Conservation (phyloP, 2,113 vertebrate species). For the Collichthys lucidus region DNA sequence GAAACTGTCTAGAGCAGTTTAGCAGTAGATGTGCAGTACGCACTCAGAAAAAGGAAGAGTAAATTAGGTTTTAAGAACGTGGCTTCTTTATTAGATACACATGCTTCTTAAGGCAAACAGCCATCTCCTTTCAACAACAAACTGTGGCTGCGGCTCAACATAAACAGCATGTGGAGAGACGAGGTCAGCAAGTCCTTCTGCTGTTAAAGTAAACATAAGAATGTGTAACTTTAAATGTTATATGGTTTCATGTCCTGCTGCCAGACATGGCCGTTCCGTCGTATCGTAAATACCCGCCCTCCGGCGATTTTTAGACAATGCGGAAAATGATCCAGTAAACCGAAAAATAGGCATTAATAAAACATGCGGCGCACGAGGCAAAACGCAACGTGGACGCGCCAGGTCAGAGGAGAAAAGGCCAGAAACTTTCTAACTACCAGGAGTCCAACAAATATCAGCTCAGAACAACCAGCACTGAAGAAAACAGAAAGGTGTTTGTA, state of each 20-base stretch:
- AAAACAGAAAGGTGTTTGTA: neutral
- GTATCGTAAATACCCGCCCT: neutral
- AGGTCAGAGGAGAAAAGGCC: slow-evolving; percentile 15
- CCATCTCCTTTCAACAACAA: slow-evolving; percentile 28
- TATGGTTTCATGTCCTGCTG: neutral
- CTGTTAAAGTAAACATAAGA: neutral
- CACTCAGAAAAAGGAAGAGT: neutral
- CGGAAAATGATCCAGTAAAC: neutral
- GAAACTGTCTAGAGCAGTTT: neutral
- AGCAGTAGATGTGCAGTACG: neutral
- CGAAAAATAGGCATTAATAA: neutral
- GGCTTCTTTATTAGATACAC: slow-evolving; percentile 38
- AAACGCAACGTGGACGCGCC: neutral
- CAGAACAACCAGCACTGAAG: neutral
- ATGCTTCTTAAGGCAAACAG: slow-evolving; percentile 38
- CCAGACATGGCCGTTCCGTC: neutral
- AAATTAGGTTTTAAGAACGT: neutral
- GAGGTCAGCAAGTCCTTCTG: slow-evolving; percentile 19
- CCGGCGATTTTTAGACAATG: neutral
- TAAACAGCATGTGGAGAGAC: slow-evolving; percentile 33
- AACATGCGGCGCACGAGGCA: slow-evolving; percentile 6
- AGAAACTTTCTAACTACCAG: neutral
- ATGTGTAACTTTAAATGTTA: neutral
- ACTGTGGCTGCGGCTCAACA: slow-evolving; percentile 17
- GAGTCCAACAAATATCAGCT: neutral